Conservation (phyloP, 1,140 invertebrate genomes). For the Cataglyphis hispanica region DNA sequence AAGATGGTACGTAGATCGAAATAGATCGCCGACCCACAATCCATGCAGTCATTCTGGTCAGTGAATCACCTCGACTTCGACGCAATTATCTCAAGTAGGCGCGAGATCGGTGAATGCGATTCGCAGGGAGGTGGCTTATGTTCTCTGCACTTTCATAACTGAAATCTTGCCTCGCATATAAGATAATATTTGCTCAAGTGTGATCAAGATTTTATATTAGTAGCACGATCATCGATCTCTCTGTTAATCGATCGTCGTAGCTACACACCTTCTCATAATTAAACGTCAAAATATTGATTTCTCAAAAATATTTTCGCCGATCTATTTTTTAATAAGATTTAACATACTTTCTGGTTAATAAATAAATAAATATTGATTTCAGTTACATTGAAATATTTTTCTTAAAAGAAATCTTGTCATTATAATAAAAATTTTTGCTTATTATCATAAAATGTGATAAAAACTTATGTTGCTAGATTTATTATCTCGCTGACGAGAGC, state of each 20-base stretch:
- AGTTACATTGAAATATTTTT: not conserved
- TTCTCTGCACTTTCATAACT: conserved; percentile 69
- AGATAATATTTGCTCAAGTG: not conserved
- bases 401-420: not conserved
- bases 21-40: conserved; percentile 80
- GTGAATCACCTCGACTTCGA: conserved; percentile 83
- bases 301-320: not conserved
- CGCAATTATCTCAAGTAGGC: conserved; percentile 84
- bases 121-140: conserved; percentile 71
- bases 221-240: conserved; percentile 3
- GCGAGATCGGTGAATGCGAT: conserved; percentile 79
- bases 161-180: not conserved
- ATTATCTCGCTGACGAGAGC: conserved; percentile 18
- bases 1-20: conserved; percentile 78
- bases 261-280: not conserved
- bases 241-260: not conserved
- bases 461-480: not conserved
- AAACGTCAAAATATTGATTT: not conserved
- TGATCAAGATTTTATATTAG: not conserved
- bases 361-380: conserved; percentile 16
- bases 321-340: not conserved
- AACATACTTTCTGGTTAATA: not conserved
- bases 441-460: not conserved
- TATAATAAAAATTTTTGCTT: too few relatives aligned
- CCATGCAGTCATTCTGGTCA: conserved; percentile 71